A percentile compares a stretch with the other conserved stretches of the same genome.
phyloP scores from a whole-genome alignment of 2,888 invertebrate genomes.

The Ethmia dodecea region DNA sequence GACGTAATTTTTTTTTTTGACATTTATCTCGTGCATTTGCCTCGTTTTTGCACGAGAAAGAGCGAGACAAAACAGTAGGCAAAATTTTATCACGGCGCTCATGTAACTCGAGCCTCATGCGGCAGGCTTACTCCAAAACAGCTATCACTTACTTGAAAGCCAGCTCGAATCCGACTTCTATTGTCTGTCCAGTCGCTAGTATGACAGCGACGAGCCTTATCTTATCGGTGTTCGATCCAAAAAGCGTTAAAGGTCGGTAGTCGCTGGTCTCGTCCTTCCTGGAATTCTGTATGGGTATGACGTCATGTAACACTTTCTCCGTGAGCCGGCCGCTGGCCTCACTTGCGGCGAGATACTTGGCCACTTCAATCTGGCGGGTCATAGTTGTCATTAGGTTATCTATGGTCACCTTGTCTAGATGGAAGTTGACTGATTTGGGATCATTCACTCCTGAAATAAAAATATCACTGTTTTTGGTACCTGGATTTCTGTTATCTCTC shows the following conservation, averaged over 20 bases:
- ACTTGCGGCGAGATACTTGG: conserved; percentile 82
- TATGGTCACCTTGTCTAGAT: conserved; percentile 83
- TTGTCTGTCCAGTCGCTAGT: conserved; percentile 80
- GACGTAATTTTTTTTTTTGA: no score
- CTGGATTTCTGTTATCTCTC: no score
- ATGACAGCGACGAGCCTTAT: conserved; percentile 83
- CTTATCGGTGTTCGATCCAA: conserved; percentile 83
- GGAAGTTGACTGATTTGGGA: conserved; percentile 80
- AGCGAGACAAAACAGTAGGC: no score
- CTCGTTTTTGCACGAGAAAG: no score
- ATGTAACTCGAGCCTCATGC: no score
- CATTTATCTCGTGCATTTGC: no score
- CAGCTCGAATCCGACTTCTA: conserved; percentile 84
- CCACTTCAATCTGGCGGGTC: conserved; percentile 87
- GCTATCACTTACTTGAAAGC: conserved; percentile 80
- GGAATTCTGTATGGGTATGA: conserved; percentile 47
- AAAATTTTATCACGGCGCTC: no score
- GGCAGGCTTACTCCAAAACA: no score
- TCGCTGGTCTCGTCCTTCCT: conserved; percentile 30
- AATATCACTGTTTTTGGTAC: no score
- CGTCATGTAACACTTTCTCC: conserved; percentile 47
- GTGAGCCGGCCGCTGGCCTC: conserved; percentile 75
- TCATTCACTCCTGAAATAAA: conserved; percentile 55
- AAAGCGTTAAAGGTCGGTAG: conserved; percentile 81
- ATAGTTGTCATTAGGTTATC: conserved; percentile 88